These are phyloP conservation scores for Salvelinus alpinus DNA, from an alignment of 2,113 vertebrate genomes.

Conservation along the genomic window DNA sequence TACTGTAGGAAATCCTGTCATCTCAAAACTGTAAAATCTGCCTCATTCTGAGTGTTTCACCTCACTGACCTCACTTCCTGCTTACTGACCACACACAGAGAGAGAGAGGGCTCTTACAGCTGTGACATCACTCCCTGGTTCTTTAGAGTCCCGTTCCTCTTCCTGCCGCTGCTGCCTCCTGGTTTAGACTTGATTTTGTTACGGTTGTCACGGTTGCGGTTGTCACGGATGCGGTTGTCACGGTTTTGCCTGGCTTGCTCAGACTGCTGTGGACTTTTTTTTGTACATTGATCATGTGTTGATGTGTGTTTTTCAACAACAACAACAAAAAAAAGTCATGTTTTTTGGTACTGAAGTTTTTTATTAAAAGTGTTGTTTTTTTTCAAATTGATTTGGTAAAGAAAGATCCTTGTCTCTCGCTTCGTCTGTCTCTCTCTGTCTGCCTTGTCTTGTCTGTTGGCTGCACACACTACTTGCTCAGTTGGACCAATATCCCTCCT, in stretches of 20 bases:
- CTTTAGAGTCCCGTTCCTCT: neutral
- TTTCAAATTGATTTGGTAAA: conserved; percentile 86
- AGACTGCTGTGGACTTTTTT: conserved; percentile 70
- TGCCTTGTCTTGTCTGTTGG: conserved; percentile 35
- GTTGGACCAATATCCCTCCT: conserved; percentile 92
- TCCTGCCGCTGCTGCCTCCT: neutral
- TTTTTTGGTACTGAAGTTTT: conserved; percentile 87
- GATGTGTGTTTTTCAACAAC: conserved; percentile 78
- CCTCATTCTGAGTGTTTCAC: too few relatives aligned
- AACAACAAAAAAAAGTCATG: conserved; percentile 76
- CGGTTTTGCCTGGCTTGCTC: conserved; percentile 66
- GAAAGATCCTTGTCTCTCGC: conserved; percentile 92
- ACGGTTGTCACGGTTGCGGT: conserved; percentile 58
- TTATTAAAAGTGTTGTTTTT: conserved; percentile 87
- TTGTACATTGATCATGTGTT: conserved; percentile 85
- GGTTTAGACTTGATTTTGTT: conserved; percentile 41
- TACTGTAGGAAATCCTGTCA: too few relatives aligned
- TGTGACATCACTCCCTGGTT: neutral
- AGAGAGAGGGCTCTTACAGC: conserved; percentile 39
- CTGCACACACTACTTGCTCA: conserved; percentile 77
- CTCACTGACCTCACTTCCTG: conserved; percentile 82
- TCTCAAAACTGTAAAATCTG: too few relatives aligned
- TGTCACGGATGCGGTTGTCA: conserved; percentile 36
- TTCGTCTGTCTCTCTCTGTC: conserved; percentile 37
- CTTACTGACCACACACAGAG: conserved; percentile 4